Base-by-base conservation (phyloP, 2,888 invertebrate species). In the Nomada lathburiana region DNA sequence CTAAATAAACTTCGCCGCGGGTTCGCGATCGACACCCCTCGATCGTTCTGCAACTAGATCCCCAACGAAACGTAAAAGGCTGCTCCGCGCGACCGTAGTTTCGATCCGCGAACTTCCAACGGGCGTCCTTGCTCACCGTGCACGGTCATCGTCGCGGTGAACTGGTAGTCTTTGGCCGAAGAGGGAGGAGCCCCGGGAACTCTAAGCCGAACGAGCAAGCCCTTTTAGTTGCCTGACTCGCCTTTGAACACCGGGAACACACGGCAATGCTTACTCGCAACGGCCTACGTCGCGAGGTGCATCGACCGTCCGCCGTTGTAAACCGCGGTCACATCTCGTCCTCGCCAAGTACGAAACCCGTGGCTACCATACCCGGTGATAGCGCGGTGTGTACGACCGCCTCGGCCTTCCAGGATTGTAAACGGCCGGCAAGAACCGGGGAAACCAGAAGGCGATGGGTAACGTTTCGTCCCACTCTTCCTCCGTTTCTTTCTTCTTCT, bases 341-440 rank as follows among this genome's bases (percentile, higher is more conserved):
- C 86, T 90, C 87, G 84, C 90, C 91, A 90, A 91, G 92, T 91
- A 90, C 91, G 90, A 90, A 90, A 91, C 84, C 78, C 85, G 88
- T 65, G 89, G 86, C 86, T 89, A 89, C 92, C 92, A 92, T 92
- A 92, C 88, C 86, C 77, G 91, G 92, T 86, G 84, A 78, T 65
- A 77, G 82, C 82, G 53, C 74, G 65, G 73, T 73, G 75, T 70
- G 83, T 77, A 76, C 80, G 76, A 71, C 85, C 73, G 73, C 78
- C 81, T 82, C 76, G 86, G 77, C 84, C 88, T 90, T 91, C 89
- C 88, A 87, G 85, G 90, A 88, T 89, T 87, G 89, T 89, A 92
- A 91, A 90, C 90, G 89, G 91, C 86, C 89, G 83, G 86, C 90
- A 92, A 93, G 92, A 93, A 93, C 92, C 92, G 91, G 93, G 91